These are phyloP conservation scores for Acronicta leporina DNA, from an alignment of 2,888 invertebrate genomes.

Conservation along the genomic window DNA sequence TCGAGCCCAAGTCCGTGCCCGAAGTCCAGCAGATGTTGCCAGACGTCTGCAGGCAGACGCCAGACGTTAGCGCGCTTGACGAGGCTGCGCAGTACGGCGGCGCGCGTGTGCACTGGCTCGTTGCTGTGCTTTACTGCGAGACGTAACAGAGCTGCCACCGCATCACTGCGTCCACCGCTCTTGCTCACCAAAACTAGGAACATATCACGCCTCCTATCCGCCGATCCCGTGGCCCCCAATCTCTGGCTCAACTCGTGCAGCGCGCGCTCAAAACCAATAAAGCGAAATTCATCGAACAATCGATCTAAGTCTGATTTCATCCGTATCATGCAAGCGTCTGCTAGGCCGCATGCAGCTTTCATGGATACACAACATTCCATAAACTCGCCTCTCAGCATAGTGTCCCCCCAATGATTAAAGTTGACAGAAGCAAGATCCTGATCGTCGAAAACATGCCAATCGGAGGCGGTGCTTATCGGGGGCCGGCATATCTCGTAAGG, in stretches of 20 bases:
- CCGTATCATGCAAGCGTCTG: background rate
- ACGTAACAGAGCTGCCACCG: conserved; percentile 64
- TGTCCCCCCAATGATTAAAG: background rate
- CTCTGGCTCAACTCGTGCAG: conserved; percentile 68
- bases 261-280: conserved; percentile 68
- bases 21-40: conserved; percentile 68
- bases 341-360: background rate
- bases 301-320: conserved; percentile 64
- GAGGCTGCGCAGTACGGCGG: conserved; percentile 75
- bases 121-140: conserved; percentile 67
- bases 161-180: conserved; percentile 67
- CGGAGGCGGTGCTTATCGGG: conserved; percentile 1
- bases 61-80: conserved; percentile 72
- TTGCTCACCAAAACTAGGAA: conserved; percentile 79
- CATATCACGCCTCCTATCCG: conserved; percentile 74
- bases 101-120: conserved; percentile 73
- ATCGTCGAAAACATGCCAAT: conserved; percentile 49
- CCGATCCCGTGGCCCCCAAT: conserved; percentile 63
- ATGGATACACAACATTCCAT: background rate
- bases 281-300: conserved; percentile 74
- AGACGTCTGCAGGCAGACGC: conserved; percentile 68
- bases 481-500: conserved; percentile 60
- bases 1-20: conserved; percentile 74
- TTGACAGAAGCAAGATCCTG: conserved; percentile 8
- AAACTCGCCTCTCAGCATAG: background rate